These are phyloP conservation scores for Anguilla marmorata DNA, from an alignment of 2,797 vertebrate genomes.

Conservation along the genomic window DNA sequence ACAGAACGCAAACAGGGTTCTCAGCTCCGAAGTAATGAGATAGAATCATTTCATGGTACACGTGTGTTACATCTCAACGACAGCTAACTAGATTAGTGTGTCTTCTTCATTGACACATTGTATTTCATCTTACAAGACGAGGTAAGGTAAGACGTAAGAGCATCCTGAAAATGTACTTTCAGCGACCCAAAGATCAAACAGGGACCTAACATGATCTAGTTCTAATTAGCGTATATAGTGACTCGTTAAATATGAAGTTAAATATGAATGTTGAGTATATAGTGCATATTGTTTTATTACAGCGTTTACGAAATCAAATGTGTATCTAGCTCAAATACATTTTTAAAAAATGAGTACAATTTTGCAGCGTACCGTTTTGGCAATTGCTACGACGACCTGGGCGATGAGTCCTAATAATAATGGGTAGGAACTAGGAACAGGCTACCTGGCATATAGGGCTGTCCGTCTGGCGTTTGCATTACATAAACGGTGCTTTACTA, in stretches of 20 bases:
- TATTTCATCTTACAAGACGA: background rate
- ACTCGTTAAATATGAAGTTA: background rate
- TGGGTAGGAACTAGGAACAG: background rate
- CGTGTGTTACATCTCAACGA: background rate
- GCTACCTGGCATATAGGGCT: background rate
- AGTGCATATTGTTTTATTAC: background rate
- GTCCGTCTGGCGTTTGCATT: too few relatives aligned
- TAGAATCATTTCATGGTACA: background rate
- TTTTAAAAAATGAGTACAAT: background rate
- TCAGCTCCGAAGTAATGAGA: background rate
- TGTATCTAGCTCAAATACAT: background rate
- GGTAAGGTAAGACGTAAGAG: constrained; percentile 5
- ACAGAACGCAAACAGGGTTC: constrained; percentile 40
- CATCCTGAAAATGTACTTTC: background rate
- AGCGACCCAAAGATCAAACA: background rate
- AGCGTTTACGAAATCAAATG: background rate
- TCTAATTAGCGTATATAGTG: background rate
- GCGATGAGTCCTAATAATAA: background rate
- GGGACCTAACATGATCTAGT: background rate
- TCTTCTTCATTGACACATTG: background rate
- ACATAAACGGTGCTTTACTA: background rate
- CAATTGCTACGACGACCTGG: background rate
- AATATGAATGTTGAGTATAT: background rate
- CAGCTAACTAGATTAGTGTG: background rate
- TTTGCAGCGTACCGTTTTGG: background rate